Evolutionary conservation across 2,888 invertebrate species (phyloP).

Genomic region (Cotesia congregata): DNA sequence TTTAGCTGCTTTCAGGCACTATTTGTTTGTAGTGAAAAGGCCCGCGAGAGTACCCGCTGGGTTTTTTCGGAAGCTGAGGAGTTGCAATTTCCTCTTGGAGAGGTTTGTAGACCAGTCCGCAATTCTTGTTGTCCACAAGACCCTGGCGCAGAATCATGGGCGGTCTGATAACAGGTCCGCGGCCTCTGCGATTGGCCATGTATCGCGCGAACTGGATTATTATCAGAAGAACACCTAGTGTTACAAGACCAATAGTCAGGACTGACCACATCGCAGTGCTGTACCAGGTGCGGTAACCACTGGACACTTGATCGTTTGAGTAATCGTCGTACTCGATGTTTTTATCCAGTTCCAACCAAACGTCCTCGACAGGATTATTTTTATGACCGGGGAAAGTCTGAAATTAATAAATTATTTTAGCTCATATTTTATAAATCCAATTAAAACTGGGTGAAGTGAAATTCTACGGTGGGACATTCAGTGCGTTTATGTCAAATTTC

Average conservation of each 20-base stretch:
- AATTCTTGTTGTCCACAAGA: conserved; percentile 75
- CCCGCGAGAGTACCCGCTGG: conserved; percentile 75
- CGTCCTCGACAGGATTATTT: conserved; percentile 53
- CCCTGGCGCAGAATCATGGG: conserved; percentile 67
- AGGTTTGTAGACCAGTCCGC: conserved; percentile 83
- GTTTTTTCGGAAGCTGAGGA: conserved; percentile 76
- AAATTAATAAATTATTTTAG: conserved; percentile 34
- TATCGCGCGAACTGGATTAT: conserved; percentile 56
- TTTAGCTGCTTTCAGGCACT: conserved; percentile 76
- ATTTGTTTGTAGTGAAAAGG: conserved; percentile 77
- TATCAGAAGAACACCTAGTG: conserved; percentile 55
- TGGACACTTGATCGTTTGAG: conserved; percentile 21
- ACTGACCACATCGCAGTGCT: conserved; percentile 58
- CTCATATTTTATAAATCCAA: too few relatives aligned
- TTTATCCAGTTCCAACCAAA: conserved; percentile 58
- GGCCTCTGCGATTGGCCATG: conserved; percentile 59
- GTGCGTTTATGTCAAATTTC: too few relatives aligned
- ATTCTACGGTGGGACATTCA: too few relatives aligned
- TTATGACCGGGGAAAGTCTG: conserved; percentile 52
- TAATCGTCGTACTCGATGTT: conserved; percentile 58
- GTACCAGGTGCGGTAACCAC: conserved; percentile 53
- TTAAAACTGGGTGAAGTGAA: too few relatives aligned
- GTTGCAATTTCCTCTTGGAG: conserved; percentile 83
- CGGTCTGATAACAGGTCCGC: conserved; percentile 65
- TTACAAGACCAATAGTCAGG: conserved; percentile 55